Percentiles rank a stretch among this genome's conserved stretches.
phyloP scores from a whole-genome alignment of 1,140 invertebrate genomes.

The Rhopalosiphum padi region DNA sequence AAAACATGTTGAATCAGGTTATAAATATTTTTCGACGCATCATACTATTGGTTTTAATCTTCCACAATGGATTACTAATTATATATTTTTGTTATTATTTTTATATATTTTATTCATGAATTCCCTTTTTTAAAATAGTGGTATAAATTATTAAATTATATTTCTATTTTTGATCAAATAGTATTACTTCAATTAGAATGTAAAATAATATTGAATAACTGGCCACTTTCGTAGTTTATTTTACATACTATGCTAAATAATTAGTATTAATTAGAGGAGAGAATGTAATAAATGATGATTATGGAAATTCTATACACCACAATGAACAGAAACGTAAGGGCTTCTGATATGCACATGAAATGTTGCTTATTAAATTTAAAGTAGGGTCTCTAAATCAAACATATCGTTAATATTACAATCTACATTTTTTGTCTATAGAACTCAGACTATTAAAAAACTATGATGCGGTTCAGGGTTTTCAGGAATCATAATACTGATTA shows the following conservation, averaged over 20 bases:
- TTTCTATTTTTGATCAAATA: too few relatives aligned
- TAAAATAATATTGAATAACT: neutral
- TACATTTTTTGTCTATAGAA: neutral
- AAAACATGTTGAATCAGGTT: too few relatives aligned
- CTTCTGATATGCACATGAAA: neutral
- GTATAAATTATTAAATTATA: too few relatives aligned
- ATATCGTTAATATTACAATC: neutral
- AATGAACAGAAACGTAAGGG: neutral
- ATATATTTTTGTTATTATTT: too few relatives aligned
- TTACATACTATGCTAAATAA: neutral
- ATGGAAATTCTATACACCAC: neutral
- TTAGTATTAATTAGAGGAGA: neutral
- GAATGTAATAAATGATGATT: neutral
- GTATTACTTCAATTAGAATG: too few relatives aligned
- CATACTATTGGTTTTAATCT: too few relatives aligned
- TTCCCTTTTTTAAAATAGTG: too few relatives aligned
- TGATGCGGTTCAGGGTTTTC: too few relatives aligned
- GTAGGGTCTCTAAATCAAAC: neutral
- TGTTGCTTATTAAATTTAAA: neutral
- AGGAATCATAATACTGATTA: neutral
- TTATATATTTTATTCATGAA: too few relatives aligned
- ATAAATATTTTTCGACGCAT: too few relatives aligned
- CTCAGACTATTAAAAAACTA: neutral
- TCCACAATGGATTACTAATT: too few relatives aligned
- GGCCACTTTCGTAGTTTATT: neutral